phyloP scores from a whole-genome alignment of 2,113 vertebrate species.

The Mionectes macconnelli region DNA sequence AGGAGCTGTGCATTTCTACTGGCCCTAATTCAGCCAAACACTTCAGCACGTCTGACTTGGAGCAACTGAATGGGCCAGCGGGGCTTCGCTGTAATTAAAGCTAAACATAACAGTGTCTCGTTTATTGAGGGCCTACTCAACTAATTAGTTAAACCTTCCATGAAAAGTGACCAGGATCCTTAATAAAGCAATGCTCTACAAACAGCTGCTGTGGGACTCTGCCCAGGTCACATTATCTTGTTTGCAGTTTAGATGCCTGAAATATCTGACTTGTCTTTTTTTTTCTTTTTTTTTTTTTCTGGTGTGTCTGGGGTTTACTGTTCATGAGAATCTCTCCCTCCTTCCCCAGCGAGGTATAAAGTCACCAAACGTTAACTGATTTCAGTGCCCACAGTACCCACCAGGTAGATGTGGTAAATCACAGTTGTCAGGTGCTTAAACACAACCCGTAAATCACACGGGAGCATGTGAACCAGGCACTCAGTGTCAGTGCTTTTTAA shows the following conservation, averaged over 20 bases:
- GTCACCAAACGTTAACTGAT: background rate
- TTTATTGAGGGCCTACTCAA: constrained; percentile 1
- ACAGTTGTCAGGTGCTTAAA: constrained; percentile 6
- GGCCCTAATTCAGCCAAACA: background rate
- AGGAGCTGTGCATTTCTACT: background rate
- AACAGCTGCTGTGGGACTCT: constrained; percentile 45
- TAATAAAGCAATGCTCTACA: background rate
- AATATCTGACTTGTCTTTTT: background rate
- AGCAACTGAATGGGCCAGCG: background rate
- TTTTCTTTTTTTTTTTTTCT: background rate
- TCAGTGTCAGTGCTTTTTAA: background rate
- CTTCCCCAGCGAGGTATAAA: background rate
- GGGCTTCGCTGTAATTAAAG: constrained; percentile 17
- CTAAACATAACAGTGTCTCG: background rate
- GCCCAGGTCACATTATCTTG: constrained; percentile 57
- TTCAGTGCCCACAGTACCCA: background rate
- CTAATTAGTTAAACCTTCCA: constrained; percentile 51
- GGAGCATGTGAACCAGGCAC: background rate
- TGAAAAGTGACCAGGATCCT: constrained; percentile 1
- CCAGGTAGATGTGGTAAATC: constrained; percentile 46
- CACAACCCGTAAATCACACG: background rate
- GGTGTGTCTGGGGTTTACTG: background rate
- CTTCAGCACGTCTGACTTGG: background rate
- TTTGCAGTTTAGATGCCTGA: constrained; percentile 56
- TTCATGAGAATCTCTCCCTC: background rate